phyloP scores from a whole-genome alignment of 2,888 invertebrate species.

The Flexamia atlantica region DNA sequence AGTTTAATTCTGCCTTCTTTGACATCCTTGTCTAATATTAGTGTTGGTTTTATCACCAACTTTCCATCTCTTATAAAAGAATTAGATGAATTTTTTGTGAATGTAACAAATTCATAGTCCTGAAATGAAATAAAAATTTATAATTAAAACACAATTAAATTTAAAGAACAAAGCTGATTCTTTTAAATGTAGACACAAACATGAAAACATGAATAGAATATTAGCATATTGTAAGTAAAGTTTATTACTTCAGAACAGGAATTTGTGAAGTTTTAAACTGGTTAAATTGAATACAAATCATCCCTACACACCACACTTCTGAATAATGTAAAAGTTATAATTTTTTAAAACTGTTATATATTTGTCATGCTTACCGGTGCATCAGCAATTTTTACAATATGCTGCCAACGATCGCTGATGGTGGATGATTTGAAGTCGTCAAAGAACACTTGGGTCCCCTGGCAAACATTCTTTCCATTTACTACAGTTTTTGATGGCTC shows the following conservation, averaged over 20 bases:
- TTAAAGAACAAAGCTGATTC: too few relatives aligned
- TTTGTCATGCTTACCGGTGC: conserved; percentile 59
- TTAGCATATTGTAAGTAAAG: too few relatives aligned
- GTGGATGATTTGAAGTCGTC: conserved; percentile 34
- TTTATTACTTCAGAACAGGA: too few relatives aligned
- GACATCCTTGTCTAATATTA: conserved; percentile 70
- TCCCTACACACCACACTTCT: too few relatives aligned
- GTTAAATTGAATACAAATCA: too few relatives aligned
- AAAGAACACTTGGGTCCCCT: conserved; percentile 35
- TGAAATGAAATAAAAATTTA: conserved; percentile 66
- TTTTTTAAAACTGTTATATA: too few relatives aligned
- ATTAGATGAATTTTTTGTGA: conserved; percentile 71
- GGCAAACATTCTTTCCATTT: conserved; percentile 48
- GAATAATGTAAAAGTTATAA: too few relatives aligned
- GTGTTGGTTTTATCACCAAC: conserved; percentile 74
- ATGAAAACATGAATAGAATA: too few relatives aligned
- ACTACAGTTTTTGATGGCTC: conserved; percentile 40
- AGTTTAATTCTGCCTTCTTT: conserved; percentile 65
- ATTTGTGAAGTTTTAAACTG: too few relatives aligned
- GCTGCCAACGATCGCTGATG: conserved; percentile 62
- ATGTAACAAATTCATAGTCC: conserved; percentile 74
- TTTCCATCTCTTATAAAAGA: conserved; percentile 69
- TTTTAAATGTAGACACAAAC: too few relatives aligned
- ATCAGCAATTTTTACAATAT: conserved; percentile 67
- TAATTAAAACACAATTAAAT: too few relatives aligned